Conservation (phyloP, 2,113 vertebrate species). For the Willisornis vidua region DNA sequence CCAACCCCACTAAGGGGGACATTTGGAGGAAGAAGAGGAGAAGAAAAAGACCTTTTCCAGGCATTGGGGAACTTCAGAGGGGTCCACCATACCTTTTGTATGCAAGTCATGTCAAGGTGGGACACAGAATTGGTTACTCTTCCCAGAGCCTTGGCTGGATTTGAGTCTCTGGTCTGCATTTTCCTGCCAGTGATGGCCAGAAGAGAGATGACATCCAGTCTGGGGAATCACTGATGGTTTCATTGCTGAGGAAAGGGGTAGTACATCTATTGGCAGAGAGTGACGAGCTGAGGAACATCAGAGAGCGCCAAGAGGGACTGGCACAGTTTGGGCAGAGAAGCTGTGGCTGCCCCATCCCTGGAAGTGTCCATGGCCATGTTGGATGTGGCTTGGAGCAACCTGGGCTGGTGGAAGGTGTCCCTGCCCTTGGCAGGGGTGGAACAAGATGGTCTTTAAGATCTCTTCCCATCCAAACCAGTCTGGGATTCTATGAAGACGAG, state of each 20-base stretch:
- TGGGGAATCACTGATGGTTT: background rate
- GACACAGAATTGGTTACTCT: background rate
- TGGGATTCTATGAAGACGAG: background rate
- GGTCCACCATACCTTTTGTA: rapidly evolving
- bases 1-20: too few relatives aligned
- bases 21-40: background rate
- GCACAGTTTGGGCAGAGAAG: background rate
- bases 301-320: background rate
- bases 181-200: background rate
- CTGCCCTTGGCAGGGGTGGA: background rate
- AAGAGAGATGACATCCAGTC: background rate
- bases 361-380: rapidly evolving
- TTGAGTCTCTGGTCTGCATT: background rate
- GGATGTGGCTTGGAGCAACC: background rate
- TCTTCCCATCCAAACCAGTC: background rate
- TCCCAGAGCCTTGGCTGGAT: background rate
- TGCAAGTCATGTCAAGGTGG: background rate
- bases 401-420: background rate
- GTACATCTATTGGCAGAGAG: background rate
- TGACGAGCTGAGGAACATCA: background rate
- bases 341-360: background rate
- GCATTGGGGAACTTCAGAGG: background rate
- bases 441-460: rapidly evolving
- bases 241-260: background rate
- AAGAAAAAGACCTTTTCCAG: background rate